Percentiles rank a stretch among this genome's conserved stretches.
Conservation (phyloP, 1,140 invertebrate genomes). For the Drosophila auraria region DNA sequence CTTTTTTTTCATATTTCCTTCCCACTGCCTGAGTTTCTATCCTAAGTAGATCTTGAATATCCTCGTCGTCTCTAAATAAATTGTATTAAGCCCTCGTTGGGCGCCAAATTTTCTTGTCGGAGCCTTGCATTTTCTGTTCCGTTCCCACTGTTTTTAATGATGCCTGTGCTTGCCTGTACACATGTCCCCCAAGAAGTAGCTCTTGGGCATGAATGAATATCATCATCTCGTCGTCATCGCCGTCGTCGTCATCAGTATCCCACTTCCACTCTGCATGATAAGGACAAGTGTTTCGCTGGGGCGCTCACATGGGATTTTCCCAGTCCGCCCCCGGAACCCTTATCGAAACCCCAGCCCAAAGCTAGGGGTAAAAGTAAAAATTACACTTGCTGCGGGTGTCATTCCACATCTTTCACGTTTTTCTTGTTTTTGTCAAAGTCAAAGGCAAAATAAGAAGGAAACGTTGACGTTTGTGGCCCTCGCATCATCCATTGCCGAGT, state of each 20-base stretch:
- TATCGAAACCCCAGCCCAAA: constrained; percentile 24
- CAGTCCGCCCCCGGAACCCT: constrained; percentile 21
- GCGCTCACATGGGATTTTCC: constrained; percentile 52
- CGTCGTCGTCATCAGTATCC: constrained; percentile 26
- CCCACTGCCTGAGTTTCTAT: neutral
- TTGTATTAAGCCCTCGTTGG: no score
- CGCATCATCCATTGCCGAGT: constrained; percentile 45
- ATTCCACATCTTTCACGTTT: constrained; percentile 6
- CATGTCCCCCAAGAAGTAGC: constrained; percentile 68
- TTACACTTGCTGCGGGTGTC: constrained; percentile 52
- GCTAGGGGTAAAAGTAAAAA: constrained; percentile 76
- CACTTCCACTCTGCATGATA: constrained; percentile 26
- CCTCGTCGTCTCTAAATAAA: neutral
- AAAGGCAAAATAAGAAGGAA: constrained; percentile 44
- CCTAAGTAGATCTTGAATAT: neutral
- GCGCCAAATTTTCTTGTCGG: no score
- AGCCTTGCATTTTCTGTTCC: neutral
- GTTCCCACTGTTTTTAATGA: constrained; percentile 26
- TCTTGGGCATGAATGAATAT: constrained; percentile 81
- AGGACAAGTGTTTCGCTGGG: constrained; percentile 61
- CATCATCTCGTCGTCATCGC: constrained; percentile 57
- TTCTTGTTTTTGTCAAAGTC: constrained; percentile 52
- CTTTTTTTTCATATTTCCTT: neutral
- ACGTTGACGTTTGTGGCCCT: constrained; percentile 69
- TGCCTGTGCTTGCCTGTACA: constrained; percentile 23